Conservation (phyloP, 2,797 vertebrate species). For the Anomalospiza imberbis region DNA sequence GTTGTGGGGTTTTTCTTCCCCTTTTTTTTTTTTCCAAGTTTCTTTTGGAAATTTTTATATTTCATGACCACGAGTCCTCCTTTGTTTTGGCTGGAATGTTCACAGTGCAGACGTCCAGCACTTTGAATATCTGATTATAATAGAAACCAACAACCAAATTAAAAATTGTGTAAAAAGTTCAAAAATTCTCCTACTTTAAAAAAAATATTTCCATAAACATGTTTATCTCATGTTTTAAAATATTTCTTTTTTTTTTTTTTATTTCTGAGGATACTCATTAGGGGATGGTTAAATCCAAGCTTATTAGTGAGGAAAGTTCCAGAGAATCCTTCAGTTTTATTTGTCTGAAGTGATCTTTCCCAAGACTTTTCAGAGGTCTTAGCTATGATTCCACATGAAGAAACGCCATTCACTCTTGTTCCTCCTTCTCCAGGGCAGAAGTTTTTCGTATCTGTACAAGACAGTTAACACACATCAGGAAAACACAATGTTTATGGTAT, state of each 20-base stretch:
- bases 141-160: not conserved
- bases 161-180: not conserved
- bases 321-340: not conserved
- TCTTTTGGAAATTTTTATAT: not conserved
- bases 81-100: not conserved
- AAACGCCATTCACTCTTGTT: not conserved
- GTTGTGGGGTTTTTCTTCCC: fast-evolving
- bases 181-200: not conserved
- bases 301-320: not conserved
- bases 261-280: not conserved
- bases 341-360: not conserved
- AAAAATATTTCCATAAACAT: not conserved
- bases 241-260: not conserved
- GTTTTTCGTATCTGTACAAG: not conserved
- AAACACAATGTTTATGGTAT: not conserved
- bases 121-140: not conserved
- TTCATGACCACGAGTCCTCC: not conserved
- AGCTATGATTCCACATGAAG: not conserved
- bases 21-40: not conserved
- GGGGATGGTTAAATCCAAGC: not conserved
- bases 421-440: not conserved
- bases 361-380: not conserved
- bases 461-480: not conserved
- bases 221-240: not conserved
- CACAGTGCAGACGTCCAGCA: not conserved